Percentiles rank a stretch among this genome's conserved stretches.
These are phyloP conservation scores for Druceiella hillmani DNA, from an alignment of 2,888 invertebrate genomes.

Conservation along the genomic window DNA sequence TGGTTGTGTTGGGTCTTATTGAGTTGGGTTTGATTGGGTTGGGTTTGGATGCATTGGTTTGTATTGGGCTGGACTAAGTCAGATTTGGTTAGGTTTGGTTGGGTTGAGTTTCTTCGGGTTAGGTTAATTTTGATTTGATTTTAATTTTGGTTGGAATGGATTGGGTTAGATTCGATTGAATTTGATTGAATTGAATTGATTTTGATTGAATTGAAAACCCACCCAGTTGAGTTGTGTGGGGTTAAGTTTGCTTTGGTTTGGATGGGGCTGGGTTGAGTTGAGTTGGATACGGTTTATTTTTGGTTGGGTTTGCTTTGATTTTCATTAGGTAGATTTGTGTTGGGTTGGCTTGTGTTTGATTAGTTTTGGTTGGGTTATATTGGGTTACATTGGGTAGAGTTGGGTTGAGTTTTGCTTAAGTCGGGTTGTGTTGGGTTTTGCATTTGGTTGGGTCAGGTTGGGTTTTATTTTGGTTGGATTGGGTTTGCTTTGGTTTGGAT, in stretches of 20 bases:
- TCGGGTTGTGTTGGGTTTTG: too few species aligned
- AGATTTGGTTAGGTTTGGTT: constrained; percentile 18
- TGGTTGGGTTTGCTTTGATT: constrained; percentile 18
- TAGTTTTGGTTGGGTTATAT: constrained; percentile 8
- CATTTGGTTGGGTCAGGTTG: constrained; percentile 12
- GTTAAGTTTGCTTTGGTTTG: constrained; percentile 14
- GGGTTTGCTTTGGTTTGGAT: constrained; percentile 9
- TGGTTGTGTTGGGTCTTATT: constrained; percentile 18
- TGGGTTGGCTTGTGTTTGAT: constrained; percentile 15
- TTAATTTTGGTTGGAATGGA: constrained; percentile 18
- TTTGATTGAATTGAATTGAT: constrained; percentile 18
- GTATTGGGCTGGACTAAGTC: constrained; percentile 19
- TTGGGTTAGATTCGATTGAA: constrained; percentile 16
- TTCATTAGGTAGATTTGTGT: constrained; percentile 14
- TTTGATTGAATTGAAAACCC: too few species aligned
- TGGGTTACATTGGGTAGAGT: constrained; percentile 18
- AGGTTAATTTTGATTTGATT: constrained; percentile 19
- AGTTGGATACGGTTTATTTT: too few species aligned
- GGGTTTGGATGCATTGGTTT: constrained; percentile 25
- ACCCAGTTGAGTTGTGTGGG: too few species aligned
- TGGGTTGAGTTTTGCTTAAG: constrained; percentile 15
- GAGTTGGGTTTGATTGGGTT: constrained; percentile 24
- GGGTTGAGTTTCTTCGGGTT: too few species aligned
- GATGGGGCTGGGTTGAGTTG: constrained; percentile 19
- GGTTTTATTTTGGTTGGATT: constrained; percentile 18